Percentiles rank a stretch among this genome's conserved stretches.
phyloP scores from a whole-genome alignment of 2,888 invertebrate genomes.

The Amiota minor region DNA sequence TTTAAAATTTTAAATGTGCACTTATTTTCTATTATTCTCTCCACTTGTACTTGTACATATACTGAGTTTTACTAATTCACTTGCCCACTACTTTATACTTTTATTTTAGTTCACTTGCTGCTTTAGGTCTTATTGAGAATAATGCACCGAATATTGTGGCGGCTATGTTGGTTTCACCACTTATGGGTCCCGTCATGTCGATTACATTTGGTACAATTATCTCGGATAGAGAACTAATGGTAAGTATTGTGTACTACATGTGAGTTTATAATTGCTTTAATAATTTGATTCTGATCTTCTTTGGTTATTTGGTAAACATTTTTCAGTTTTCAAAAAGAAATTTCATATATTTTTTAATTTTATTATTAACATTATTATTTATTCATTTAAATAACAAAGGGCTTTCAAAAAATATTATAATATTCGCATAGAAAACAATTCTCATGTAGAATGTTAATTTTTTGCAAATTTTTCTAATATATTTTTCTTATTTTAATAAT shows the following conservation, averaged over 20 bases:
- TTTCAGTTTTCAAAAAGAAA: too few species aligned
- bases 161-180: slow-evolving; percentile 84
- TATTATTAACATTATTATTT: too few species aligned
- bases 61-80: background rate
- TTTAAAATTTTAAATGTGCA: background rate
- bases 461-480: too few species aligned
- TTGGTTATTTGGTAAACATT: too few species aligned
- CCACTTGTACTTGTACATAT: background rate
- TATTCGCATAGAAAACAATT: too few species aligned
- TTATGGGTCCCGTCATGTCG: slow-evolving; percentile 91
- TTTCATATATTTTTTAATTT: too few species aligned
- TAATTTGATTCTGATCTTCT: too few species aligned
- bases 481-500: too few species aligned
- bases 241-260: slow-evolving; percentile 55
- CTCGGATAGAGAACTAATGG: slow-evolving; percentile 79
- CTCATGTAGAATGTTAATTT: too few species aligned
- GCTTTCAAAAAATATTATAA: too few species aligned
- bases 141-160: slow-evolving; percentile 87
- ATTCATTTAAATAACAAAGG: too few species aligned
- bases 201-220: slow-evolving; percentile 88
- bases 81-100: background rate
- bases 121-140: slow-evolving; percentile 87
- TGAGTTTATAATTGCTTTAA: background rate
- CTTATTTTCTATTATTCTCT: background rate
- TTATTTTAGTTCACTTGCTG: slow-evolving; percentile 82